A percentile compares a stretch with the other conserved stretches of the same genome.
Evolutionary conservation across 2,113 vertebrate genomes (phyloP).

Genomic region (Galbula dea): DNA sequence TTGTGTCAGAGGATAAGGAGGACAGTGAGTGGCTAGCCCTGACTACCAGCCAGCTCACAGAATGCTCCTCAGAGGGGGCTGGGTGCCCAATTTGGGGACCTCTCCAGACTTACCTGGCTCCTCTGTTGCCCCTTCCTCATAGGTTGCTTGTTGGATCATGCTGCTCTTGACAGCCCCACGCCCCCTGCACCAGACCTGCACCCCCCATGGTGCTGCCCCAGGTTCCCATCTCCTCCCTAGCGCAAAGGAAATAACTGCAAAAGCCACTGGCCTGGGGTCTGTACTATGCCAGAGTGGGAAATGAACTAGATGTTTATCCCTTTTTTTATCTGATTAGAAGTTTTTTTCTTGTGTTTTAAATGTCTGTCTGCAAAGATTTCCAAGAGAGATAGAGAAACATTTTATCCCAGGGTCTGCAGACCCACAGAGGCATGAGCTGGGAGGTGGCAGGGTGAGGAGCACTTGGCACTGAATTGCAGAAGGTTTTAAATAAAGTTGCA

Average conservation of each 20-base stretch:
- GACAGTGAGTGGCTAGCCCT: not conserved
- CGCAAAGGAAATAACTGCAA: not conserved
- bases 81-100: not conserved
- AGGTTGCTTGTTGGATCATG: not conserved
- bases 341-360: not conserved
- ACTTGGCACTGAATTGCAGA: not conserved
- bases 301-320: not conserved
- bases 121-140: not conserved
- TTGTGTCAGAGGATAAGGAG: not conserved
- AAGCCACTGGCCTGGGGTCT: not conserved
- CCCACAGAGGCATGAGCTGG: not conserved
- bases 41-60: not conserved
- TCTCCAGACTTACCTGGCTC: not conserved
- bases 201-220: not conserved
- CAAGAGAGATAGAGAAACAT: not conserved
- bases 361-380: not conserved
- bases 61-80: not conserved
- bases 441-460: not conserved
- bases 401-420: not conserved
- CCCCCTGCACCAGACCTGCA: rapidly evolving
- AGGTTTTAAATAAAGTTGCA: not conserved
- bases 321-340: not conserved
- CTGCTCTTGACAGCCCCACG: not conserved
- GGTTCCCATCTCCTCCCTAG: not conserved
- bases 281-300: not conserved